Percentiles rank a stretch among this genome's conserved stretches.
phyloP scores from a whole-genome alignment of 2,797 vertebrate genomes.

The Xiphorhynchus erythropygius region DNA sequence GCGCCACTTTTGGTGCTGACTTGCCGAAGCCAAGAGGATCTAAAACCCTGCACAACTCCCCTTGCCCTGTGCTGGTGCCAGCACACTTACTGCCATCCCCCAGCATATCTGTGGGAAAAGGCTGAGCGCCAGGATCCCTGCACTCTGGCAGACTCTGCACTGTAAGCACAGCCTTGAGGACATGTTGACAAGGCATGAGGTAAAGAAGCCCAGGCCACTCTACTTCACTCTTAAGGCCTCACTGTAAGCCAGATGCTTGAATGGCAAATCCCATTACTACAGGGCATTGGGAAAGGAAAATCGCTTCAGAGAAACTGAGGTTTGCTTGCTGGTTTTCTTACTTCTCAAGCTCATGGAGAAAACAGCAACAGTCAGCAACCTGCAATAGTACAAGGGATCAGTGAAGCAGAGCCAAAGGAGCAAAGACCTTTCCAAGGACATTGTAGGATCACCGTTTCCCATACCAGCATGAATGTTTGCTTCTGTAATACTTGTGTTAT shows the following conservation, averaged over 20 bases:
- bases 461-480: background rate
- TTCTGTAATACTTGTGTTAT: background rate
- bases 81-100: background rate
- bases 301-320: background rate
- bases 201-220: background rate
- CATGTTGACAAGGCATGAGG: background rate
- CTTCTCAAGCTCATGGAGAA: background rate
- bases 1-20: background rate
- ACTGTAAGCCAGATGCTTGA: background rate
- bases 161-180: background rate
- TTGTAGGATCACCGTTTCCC: fast-evolving
- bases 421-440: background rate
- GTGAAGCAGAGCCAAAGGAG: background rate
- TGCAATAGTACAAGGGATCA: background rate
- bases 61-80: constrained; percentile 26
- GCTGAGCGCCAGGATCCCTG: background rate
- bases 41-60: background rate
- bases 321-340: background rate
- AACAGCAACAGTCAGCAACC: background rate
- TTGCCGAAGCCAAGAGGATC: constrained; percentile 21
- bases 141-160: constrained; percentile 32
- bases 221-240: background rate
- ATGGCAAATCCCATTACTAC: background rate
- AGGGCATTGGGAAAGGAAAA: background rate
- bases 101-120: constrained; percentile 43